Percentiles rank a stretch among this genome's conserved stretches.
Evolutionary conservation across 2,797 vertebrate genomes (phyloP).

Genomic region (Pseudochaenichthys georgianus): DNA sequence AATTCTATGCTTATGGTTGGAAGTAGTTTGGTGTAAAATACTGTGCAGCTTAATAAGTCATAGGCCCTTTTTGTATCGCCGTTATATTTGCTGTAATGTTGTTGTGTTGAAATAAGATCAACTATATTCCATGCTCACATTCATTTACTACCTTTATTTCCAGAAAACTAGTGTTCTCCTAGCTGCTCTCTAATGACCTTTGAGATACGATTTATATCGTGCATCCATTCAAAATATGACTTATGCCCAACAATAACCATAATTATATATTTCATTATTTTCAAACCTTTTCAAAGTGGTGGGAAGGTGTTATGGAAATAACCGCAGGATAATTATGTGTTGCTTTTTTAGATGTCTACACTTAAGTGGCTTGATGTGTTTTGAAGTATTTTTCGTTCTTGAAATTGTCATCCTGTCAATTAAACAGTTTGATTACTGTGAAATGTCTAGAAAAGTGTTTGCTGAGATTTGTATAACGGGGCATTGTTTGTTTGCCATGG

Average conservation of each 20-base stretch:
- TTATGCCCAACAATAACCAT: neutral
- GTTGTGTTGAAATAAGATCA: slow-evolving; percentile 11
- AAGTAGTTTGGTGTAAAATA: slow-evolving; percentile 6
- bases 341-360: neutral
- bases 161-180: neutral
- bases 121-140: neutral
- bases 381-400: neutral
- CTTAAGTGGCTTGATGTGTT: neutral
- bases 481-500: neutral
- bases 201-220: neutral
- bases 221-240: neutral
- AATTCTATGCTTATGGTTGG: slow-evolving; percentile 5
- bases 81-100: neutral
- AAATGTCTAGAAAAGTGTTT: neutral
- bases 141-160: neutral
- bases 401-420: neutral
- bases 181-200: slow-evolving; percentile 2
- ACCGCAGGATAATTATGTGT: neutral
- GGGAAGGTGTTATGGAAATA: neutral
- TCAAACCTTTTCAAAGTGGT: neutral
- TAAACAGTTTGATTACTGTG: neutral
- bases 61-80: neutral
- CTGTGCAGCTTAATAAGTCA: slow-evolving; percentile 2
- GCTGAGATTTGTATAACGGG: neutral
- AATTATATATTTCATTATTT: neutral